A percentile compares a stretch with the other conserved stretches of the same genome.
Evolutionary conservation across 2,797 vertebrate species (phyloP).

Genomic region (Squalus acanthias): DNA sequence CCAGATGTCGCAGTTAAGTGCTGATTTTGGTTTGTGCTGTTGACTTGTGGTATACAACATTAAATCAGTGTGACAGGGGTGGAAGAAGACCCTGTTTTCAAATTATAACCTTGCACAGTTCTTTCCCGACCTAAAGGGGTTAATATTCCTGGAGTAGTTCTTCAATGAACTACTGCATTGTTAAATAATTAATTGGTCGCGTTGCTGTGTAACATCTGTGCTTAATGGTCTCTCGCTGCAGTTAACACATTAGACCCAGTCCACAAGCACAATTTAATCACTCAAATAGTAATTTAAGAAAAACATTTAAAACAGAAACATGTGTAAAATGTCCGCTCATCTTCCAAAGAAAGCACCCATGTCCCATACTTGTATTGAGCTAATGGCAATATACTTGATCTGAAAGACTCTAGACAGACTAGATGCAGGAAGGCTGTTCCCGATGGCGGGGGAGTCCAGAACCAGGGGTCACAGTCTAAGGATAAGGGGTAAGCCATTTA

Average conservation of each 20-base stretch:
- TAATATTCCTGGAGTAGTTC: background rate
- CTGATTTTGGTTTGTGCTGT: background rate
- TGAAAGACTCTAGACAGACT: background rate
- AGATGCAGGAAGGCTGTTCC: too few relatives aligned
- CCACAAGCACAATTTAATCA: slow-evolving; percentile 26
- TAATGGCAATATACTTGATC: background rate
- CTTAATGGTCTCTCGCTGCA: slow-evolving; percentile 24
- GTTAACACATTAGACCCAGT: slow-evolving; percentile 31
- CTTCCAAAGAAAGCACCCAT: slow-evolving; percentile 30
- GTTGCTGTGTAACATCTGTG: slow-evolving; percentile 32
- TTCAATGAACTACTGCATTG: slow-evolving; percentile 30
- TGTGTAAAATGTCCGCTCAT: slow-evolving; percentile 34
- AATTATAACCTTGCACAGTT: background rate
- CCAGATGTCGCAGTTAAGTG: background rate
- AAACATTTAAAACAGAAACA: slow-evolving; percentile 36
- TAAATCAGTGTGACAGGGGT: background rate
- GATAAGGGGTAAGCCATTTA: too few relatives aligned
- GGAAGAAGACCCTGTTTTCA: background rate
- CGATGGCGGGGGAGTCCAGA: too few relatives aligned
- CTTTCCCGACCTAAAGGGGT: background rate
- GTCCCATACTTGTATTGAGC: slow-evolving; percentile 21
- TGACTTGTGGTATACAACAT: background rate
- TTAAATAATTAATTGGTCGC: slow-evolving; percentile 33
- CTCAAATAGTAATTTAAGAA: slow-evolving; percentile 29
- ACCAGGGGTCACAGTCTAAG: too few relatives aligned